Evolutionary conservation across 1,140 invertebrate genomes (phyloP).

Genomic region (Lepidurus packardi): DNA sequence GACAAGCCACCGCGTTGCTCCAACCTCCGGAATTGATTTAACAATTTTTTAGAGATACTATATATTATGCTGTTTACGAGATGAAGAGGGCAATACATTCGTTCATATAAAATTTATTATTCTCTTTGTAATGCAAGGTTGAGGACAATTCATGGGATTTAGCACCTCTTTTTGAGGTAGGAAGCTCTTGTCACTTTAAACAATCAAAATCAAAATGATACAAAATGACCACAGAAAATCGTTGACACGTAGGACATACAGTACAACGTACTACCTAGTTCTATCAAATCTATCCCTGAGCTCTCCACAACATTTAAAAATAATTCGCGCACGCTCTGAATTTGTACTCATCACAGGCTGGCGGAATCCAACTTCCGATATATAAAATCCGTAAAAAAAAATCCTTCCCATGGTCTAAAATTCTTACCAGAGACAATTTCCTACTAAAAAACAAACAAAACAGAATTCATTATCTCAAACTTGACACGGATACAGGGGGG

Average conservation of each 20-base stretch:
- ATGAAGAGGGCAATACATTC: background rate
- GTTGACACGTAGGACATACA: background rate
- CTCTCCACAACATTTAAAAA: background rate
- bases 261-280: background rate
- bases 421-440: background rate
- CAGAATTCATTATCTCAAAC: background rate
- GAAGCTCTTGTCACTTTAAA: background rate
- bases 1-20: constrained; percentile 5
- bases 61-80: background rate
- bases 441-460: background rate
- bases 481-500: background rate
- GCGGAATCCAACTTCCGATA: constrained; percentile 21
- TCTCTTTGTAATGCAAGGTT: background rate
- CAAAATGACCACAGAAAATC: background rate
- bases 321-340: constrained; percentile 13
- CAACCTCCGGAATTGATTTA: background rate
- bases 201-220: background rate
- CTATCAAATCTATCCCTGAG: constrained; percentile 3
- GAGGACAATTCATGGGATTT: background rate
- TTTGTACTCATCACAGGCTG: constrained; percentile 21
- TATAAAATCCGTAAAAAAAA: background rate
- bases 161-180: constrained; percentile 8
- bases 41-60: background rate
- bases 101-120: constrained; percentile 20
- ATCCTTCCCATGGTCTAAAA: background rate